Evolutionary conservation across 2,888 invertebrate genomes (phyloP), one percentile per base, ranked within the genome.

Genomic region (Dione juno): DNA sequence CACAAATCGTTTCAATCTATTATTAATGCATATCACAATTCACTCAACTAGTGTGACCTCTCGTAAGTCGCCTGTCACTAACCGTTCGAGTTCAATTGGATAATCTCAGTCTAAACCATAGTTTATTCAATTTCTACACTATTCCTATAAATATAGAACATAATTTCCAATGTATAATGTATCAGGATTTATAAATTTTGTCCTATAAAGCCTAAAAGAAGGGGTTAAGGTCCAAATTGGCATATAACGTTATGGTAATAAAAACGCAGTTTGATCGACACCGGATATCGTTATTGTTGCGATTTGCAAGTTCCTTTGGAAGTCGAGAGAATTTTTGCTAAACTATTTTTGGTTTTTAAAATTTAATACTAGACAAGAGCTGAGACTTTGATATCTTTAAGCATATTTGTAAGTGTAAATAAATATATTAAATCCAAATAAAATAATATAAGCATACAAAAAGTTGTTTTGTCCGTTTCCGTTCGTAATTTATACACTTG

Each of bases 61-160:
- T 72, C 70, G 65, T 67, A 48, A 71, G 67, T 57, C 57, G 57
- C 37, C 82, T 79, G 83, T 82, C 85, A 86, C 87, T 84, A 88
- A 87, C 84, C 87, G 84, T 80, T 88, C 87, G 78, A 76, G 78
- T 72, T 80, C 81, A 85, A 89, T 87, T 88, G 88, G 83, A 88
- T 88, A 88, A 88, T 85, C 61, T 28, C 28, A 61, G 37, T 58
- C 69, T 54, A 72, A 61, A 1, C 41, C 13, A 14, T 13, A 57
- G 41, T 53, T 8, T 16, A 54, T 13, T 35, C 0, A 37, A 14
- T 35, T 13, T 61, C 0, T 16, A 37, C 41, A 28, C 21, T 54
- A 53, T 53, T 53, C 16, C 37, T 1, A 50, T 41, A 13, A 10
- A 5, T n/a, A 45, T 61, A 61, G 43, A 16, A 35, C 45, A 14